Evolutionary conservation across 2,797 vertebrate species (phyloP), one percentile per base, ranked within the genome.

Genomic region (Rhinichthys osculus): DNA sequence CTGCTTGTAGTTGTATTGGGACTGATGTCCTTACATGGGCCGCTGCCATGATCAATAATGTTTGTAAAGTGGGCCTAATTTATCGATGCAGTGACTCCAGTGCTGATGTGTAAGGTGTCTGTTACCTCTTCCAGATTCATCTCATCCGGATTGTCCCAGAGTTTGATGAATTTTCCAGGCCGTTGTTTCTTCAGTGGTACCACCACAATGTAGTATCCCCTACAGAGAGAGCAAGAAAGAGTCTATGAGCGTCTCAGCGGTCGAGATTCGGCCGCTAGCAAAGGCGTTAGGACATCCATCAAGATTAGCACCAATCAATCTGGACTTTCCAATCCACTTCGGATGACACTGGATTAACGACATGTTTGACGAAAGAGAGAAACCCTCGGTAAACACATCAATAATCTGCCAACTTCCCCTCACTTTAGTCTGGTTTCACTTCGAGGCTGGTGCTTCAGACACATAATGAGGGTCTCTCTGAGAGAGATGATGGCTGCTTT

Each of bases 111-210:
- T 35, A 30, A 33, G 30, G 50, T 62, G 57, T n/a, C 40, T 71
- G 90, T 0, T 96, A 99, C 98, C 97, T 99, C 98, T 89, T 99
- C 98, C 90, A 99, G 92, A 92, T 99, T 98, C 98, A 99, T 99
- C 92, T 99, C 98, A 89, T 99, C 98, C 0, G 98, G 98, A 93
- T 93, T 99, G 89, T 99, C 97, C 97, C 97, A 98, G 13, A 96
- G 97, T 92, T 98, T 99, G 92, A 97, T 93, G 92, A 99, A 99
- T 93, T 99, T 99, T 86, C 98, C 98, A 1, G 93, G 92, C 74
- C 97, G 97, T 90, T 97, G 97, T 89, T 99, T 99, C 95, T 99
- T 99, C 93, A 99, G 95, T 91, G 98, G 98, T 64, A 99, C 98
- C 87, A 99, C 98, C 89, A 99, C 97, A 82, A 99, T 96, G 90